Evolutionary conservation across 2,888 invertebrate genomes (phyloP), one percentile per base, ranked within the genome.

Genomic region (Synergus laeviventris): DNA sequence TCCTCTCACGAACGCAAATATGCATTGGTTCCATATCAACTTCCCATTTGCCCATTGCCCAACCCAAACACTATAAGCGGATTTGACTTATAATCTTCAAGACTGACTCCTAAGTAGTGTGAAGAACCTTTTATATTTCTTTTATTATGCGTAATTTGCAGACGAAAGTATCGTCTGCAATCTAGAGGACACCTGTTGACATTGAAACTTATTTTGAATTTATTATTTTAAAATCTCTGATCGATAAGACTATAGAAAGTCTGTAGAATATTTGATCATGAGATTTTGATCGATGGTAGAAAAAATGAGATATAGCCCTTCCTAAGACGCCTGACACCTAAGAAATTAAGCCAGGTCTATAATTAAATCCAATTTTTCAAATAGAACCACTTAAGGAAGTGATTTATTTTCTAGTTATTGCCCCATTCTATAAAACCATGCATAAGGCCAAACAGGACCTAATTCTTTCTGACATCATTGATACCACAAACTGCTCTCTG

Each of bases 21-120:
- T n/a, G n/a, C n/a, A n/a, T 62, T 62, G 45, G 24, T 42, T 45
- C 45, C 45, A 45, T 8, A 45, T 16, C 45, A 1, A 11, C 11
- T 39, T 11, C 39, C 38, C 11, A 39, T 39, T 39, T 9, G 7
- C 14, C 45, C 45, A 45, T 45, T 16, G 39, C 39, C 45, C 66
- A 24, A 66, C 16, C 42, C 24, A 42, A n/a, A 66, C 16, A 62
- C 16, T 39, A 42, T 66, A 42, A 16, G 24, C 18, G 45, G 66
- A 66, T 66, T 45, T 66, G 21, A 66, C 8, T 66, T 66, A n/a
- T n/a, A 66, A 45, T 66, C 66, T 66, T 42, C 45, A 16, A 12
- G 24, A 45, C 45, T 24, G 66, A 21, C 16, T 66, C 42, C 31
- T 31, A 31, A 31, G 31, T 31, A 31, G 31, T 1, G 31, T 31